These are phyloP conservation scores for Loxodonta africana DNA, from an alignment of 2,113 vertebrate genomes.

Conservation along the genomic window DNA sequence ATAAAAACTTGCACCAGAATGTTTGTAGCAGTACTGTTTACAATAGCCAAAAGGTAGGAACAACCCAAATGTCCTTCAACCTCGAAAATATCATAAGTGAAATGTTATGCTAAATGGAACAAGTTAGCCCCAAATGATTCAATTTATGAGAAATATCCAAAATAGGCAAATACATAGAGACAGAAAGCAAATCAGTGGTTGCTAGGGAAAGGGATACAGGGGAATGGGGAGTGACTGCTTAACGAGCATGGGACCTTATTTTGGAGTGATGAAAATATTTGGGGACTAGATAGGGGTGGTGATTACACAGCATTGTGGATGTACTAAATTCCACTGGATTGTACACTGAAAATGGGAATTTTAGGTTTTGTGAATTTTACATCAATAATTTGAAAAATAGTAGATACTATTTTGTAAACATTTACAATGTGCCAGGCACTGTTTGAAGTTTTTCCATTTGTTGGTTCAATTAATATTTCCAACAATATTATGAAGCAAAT, in stretches of 20 bases:
- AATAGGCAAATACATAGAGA: not conserved
- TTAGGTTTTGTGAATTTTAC: not conserved
- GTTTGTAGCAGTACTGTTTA: not conserved
- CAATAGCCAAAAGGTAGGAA: not conserved
- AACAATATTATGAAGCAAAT: not conserved
- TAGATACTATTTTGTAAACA: not conserved
- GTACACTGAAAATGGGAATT: not conserved
- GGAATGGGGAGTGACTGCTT: not conserved
- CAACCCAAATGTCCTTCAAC: not conserved
- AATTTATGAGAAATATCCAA: not conserved
- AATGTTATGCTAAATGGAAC: not conserved
- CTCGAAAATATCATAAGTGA: not conserved
- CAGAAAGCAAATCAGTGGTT: not conserved
- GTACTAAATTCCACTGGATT: not conserved
- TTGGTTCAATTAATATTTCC: not conserved
- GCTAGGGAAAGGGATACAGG: not conserved
- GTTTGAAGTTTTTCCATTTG: not conserved
- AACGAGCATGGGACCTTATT: not conserved
- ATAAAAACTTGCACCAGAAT: not conserved
- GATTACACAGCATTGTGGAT: not conserved
- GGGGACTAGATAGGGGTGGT: not conserved
- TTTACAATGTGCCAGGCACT: not conserved
- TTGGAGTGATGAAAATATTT: not conserved
- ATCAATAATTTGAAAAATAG: not conserved
- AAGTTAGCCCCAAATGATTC: not conserved